A percentile compares a stretch with the other conserved stretches of the same genome.
These are phyloP conservation scores for Sinelater perroti DNA, from an alignment of 2,888 invertebrate genomes.

Conservation along the genomic window DNA sequence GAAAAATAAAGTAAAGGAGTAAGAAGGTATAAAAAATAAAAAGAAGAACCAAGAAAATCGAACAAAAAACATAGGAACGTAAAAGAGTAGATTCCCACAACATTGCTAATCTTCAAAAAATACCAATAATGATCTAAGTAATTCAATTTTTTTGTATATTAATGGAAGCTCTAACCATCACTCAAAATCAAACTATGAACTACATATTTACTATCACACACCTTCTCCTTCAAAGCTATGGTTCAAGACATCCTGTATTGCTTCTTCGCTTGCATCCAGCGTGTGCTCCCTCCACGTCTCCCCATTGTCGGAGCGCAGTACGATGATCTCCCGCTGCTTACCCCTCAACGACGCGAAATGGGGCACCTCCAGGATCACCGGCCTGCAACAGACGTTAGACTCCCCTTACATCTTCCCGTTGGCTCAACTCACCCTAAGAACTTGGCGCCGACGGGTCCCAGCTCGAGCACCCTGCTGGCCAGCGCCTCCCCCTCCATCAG, in stretches of 20 bases:
- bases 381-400: slow-evolving; percentile 64
- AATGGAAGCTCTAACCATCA: too few species aligned
- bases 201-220: too few species aligned
- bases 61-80: too few species aligned
- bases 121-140: too few species aligned
- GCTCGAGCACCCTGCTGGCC: slow-evolving; percentile 91
- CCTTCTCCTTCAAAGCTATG: slow-evolving; percentile 90
- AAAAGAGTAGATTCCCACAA: not conserved
- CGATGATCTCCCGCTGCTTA: slow-evolving; percentile 94
- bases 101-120: not conserved
- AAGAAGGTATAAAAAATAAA: too few species aligned
- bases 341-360: slow-evolving; percentile 96
- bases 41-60: too few species aligned
- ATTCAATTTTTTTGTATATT: too few species aligned
- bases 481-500: slow-evolving; percentile 98
- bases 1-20: too few species aligned
- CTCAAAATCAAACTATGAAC: too few species aligned
- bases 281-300: slow-evolving; percentile 98
- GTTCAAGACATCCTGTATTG: slow-evolving; percentile 90
- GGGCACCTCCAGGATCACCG: slow-evolving; percentile 94
- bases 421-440: slow-evolving; percentile 83
- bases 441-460: slow-evolving; percentile 95
- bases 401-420: too few species aligned
- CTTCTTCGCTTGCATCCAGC: slow-evolving; percentile 83
- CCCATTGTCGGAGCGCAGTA: slow-evolving; percentile 96